Evolutionary conservation across 37 sponge, comb jelly and placozoan genomes (phyloP).

Genomic region (Geodia barretti): DNA sequence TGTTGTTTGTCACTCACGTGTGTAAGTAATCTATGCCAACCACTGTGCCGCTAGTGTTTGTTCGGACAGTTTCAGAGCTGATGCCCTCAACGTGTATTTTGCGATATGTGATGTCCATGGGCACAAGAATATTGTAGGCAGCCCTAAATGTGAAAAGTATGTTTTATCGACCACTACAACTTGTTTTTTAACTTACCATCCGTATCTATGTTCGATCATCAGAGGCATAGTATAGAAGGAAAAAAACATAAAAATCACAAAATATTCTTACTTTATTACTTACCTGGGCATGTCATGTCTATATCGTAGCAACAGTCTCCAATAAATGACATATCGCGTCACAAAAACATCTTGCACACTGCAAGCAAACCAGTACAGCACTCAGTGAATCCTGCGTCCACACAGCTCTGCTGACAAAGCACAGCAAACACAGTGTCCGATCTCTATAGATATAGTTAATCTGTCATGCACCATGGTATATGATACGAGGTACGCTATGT

Average conservation of each 20-base stretch:
- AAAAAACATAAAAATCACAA: not conserved
- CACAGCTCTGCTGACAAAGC: conserved; percentile 20
- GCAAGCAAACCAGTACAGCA: conserved; percentile 34
- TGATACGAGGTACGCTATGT: no score
- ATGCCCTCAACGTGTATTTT: not conserved
- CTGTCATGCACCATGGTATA: no score
- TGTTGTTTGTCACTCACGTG: not conserved
- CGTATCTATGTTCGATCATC: not conserved
- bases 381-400: conserved; percentile 24
- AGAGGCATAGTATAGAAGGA: not conserved
- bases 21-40: not conserved
- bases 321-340: conserved; percentile 3
- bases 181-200: not conserved
- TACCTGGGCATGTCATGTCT: not conserved
- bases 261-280: not conserved
- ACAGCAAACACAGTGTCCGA: no score
- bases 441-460: no score
- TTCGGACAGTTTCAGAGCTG: not conserved
- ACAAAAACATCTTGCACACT: conserved; percentile 25
- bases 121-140: not conserved
- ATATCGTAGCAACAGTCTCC: conserved; percentile 44
- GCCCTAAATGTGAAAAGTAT: no score
- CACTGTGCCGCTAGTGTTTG: not conserved
- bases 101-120: not conserved
- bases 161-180: no score